Percentiles rank a stretch among this genome's conserved stretches.
These are phyloP conservation scores for Atherix ibis DNA, from an alignment of 2,888 invertebrate genomes.

Conservation along the genomic window DNA sequence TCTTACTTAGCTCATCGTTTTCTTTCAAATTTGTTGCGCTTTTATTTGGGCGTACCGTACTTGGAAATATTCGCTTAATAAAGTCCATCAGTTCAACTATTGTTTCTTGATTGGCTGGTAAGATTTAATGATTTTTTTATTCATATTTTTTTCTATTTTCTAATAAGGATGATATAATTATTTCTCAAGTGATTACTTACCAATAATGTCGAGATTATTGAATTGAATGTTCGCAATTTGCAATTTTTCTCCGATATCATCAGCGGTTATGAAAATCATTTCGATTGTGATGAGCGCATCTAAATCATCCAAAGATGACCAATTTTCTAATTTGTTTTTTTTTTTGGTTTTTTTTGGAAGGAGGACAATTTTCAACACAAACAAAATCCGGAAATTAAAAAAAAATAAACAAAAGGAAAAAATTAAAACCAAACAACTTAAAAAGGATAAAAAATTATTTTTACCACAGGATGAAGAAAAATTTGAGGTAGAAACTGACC, in stretches of 20 bases:
- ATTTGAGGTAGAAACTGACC: too few relatives aligned
- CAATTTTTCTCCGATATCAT: constrained; percentile 31
- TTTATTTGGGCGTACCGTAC: constrained; percentile 16
- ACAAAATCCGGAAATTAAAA: too few relatives aligned
- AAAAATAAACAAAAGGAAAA: too few relatives aligned
- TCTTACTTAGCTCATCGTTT: constrained; percentile 11
- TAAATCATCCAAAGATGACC: constrained; percentile 34
- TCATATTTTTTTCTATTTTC: neutral
- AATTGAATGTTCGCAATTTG: constrained; percentile 80
- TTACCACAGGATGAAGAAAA: too few relatives aligned
- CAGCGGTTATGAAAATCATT: constrained; percentile 48
- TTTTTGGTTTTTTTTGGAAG: constrained; percentile 5
- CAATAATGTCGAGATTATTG: constrained; percentile 87
- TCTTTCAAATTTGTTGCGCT: constrained; percentile 18
- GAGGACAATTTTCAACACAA: too few relatives aligned
- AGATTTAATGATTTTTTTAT: constrained; percentile 1
- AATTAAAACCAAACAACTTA: too few relatives aligned
- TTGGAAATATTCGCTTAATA: constrained; percentile 52
- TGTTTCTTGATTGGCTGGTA: constrained; percentile 81
- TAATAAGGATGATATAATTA: too few relatives aligned
- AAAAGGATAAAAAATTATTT: too few relatives aligned
- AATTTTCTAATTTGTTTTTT: constrained; percentile 17
- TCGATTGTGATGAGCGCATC: constrained; percentile 70
- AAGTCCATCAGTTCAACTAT: constrained; percentile 88
- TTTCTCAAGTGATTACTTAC: constrained; percentile 34